phyloP scores from a whole-genome alignment of 2,797 vertebrate genomes.

The Fundulus diaphanus region DNA sequence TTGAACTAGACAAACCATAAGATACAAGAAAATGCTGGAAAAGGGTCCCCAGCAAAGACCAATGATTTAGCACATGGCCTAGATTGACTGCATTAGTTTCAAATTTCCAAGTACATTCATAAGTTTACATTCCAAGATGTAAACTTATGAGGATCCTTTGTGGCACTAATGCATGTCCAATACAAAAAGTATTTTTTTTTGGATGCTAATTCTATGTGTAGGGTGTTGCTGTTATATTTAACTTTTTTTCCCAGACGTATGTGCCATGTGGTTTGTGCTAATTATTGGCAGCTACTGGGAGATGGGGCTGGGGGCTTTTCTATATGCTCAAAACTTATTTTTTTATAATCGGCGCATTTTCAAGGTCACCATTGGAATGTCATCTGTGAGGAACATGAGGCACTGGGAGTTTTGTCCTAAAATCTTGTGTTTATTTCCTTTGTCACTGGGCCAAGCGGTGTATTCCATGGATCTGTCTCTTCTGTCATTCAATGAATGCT shows the following conservation, averaged over 20 bases:
- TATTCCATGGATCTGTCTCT: slow-evolving; percentile 23
- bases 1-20: neutral
- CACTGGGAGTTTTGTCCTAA: slow-evolving; percentile 33
- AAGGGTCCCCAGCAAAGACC: neutral
- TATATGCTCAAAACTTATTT: slow-evolving; percentile 14
- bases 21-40: slow-evolving; percentile 9
- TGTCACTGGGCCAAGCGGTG: slow-evolving; percentile 33
- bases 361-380: slow-evolving; percentile 44
- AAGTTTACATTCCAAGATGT: slow-evolving; percentile 61
- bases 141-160: slow-evolving; percentile 47
- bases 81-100: neutral
- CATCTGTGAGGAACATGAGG: slow-evolving; percentile 32
- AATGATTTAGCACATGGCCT: slow-evolving; percentile 1
- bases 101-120: slow-evolving; percentile 33
- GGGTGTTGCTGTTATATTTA: slow-evolving; percentile 44
- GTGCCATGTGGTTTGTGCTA: slow-evolving; percentile 71
- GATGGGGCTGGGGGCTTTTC: slow-evolving; percentile 8
- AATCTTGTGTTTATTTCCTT: slow-evolving; percentile 36
- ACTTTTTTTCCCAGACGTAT: slow-evolving; percentile 51
- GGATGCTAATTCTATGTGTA: slow-evolving; percentile 36
- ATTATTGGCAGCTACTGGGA: slow-evolving; percentile 55
- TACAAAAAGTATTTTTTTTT: slow-evolving; percentile 31
- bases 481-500: slow-evolving; percentile 42
- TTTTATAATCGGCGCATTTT: too few relatives aligned
- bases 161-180: slow-evolving; percentile 39